phyloP scores from a whole-genome alignment of 2,888 invertebrate genomes.

The Dermolepida albohirtum region DNA sequence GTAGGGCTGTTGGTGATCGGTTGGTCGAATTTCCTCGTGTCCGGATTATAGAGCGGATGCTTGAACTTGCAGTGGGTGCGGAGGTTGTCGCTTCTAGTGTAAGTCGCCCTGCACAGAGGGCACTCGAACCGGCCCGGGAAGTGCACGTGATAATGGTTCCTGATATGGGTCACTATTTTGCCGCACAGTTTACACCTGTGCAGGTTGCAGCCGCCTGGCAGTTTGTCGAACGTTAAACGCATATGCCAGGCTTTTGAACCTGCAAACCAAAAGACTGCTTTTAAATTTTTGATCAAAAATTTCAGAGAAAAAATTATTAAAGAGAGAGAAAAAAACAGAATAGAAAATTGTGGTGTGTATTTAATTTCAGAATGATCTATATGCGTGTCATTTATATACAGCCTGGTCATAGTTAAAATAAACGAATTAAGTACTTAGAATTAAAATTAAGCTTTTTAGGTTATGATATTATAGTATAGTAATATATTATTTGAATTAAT shows the following conservation, averaged over 20 bases:
- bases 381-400: too few species aligned
- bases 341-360: not conserved
- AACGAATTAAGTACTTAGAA: too few species aligned
- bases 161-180: slow-evolving; percentile 94
- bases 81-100: slow-evolving; percentile 92
- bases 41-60: slow-evolving; percentile 88
- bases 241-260: slow-evolving; percentile 96
- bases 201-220: slow-evolving; percentile 92
- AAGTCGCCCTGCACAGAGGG: slow-evolving; percentile 90
- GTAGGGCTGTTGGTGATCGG: slow-evolving; percentile 64
- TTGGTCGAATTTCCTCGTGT: slow-evolving; percentile 87
- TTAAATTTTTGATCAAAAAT: slow-evolving; percentile 34
- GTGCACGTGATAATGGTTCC: slow-evolving; percentile 95
- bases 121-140: slow-evolving; percentile 93
- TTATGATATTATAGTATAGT: too few species aligned
- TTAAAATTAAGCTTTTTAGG: too few species aligned
- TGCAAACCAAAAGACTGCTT: slow-evolving; percentile 66
- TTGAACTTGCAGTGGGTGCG: slow-evolving; percentile 94
- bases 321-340: slow-evolving; percentile 13
- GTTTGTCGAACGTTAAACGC: slow-evolving; percentile 94
- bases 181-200: slow-evolving; percentile 95
- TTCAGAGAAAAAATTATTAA: slow-evolving; percentile 1
- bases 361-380: too few species aligned
- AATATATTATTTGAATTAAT: too few species aligned
- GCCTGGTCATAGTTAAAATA: too few species aligned